Percentiles rank a stretch among this genome's conserved stretches.
Evolutionary conservation across 2,888 invertebrate genomes (phyloP).

Genomic region (Tineola bisselliella): DNA sequence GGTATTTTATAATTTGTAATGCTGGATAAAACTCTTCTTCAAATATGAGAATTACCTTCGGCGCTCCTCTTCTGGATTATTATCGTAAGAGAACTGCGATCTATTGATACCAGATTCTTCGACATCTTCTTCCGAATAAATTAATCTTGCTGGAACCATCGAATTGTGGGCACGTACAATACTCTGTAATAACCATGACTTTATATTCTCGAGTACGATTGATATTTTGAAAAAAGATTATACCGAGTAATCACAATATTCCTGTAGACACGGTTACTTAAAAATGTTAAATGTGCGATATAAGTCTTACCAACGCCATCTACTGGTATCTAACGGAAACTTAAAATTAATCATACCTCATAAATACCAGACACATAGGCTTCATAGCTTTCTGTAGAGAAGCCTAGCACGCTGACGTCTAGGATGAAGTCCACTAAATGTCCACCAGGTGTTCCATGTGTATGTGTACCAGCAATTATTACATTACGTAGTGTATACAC

Average conservation of each 20-base stretch:
- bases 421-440: constrained; percentile 86
- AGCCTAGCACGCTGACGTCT: constrained; percentile 87
- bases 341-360: constrained; percentile 31
- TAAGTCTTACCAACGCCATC: too few species aligned
- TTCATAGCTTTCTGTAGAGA: constrained; percentile 48
- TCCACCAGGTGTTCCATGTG: constrained; percentile 89
- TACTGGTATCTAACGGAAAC: background rate
- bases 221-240: too few species aligned
- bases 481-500: constrained; percentile 83
- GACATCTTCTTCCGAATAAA: constrained; percentile 67
- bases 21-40: too few species aligned
- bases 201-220: too few species aligned
- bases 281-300: too few species aligned
- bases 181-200: constrained; percentile 38
- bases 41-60: constrained; percentile 68
- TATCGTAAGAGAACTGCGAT: constrained; percentile 79
- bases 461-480: constrained; percentile 89
- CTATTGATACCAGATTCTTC: constrained; percentile 79
- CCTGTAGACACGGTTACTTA: too few species aligned
- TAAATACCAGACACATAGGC: constrained; percentile 56
- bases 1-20: too few species aligned
- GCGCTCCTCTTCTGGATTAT: constrained; percentile 77
- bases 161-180: constrained; percentile 52
- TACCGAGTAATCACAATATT: too few species aligned
- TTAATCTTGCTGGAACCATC: constrained; percentile 68